phyloP scores from a whole-genome alignment of 2,113 vertebrate species.

The Cryptoleucopteryx plumbea region DNA sequence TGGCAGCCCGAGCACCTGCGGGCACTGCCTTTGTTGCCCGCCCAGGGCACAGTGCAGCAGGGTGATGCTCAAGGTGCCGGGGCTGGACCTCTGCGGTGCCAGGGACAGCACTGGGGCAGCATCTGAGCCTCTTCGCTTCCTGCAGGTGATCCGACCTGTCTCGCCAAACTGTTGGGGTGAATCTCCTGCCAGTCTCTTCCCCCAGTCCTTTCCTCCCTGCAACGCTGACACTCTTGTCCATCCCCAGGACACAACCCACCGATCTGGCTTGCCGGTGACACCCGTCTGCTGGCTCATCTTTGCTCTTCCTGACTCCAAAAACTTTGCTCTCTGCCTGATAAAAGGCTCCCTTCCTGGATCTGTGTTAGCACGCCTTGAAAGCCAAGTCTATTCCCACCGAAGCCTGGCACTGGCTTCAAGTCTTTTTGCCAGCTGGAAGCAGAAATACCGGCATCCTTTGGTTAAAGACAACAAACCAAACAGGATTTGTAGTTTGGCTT shows the following conservation, averaged over 20 bases:
- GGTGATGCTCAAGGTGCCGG: not conserved
- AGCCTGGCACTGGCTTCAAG: not conserved
- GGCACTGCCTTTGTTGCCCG: not conserved
- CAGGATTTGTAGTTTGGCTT: constrained; percentile 52
- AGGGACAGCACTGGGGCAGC: not conserved
- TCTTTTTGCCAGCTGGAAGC: constrained; percentile 53
- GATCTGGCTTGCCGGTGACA: not conserved
- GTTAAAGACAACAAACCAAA: constrained; percentile 66
- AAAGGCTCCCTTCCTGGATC: not conserved
- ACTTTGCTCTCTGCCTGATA: not conserved
- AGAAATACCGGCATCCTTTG: constrained; percentile 40
- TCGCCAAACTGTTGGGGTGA: accelerated
- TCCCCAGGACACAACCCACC: not conserved
- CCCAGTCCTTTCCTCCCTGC: not conserved
- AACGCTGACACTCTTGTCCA: accelerated
- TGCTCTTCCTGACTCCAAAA: not conserved
- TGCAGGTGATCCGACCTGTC: accelerated
- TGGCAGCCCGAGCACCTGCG: not conserved
- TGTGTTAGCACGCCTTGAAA: not conserved
- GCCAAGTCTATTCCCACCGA: constrained; percentile 34
- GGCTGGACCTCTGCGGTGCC: not conserved
- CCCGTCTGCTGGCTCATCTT: not conserved
- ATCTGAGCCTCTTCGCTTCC: not conserved
- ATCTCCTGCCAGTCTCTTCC: not conserved
- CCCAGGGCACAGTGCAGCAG: not conserved